Percentiles rank a stretch among this genome's conserved stretches.
These are phyloP conservation scores for Propithecus perrieri DNA, from an alignment of 2,797 vertebrate species.

Conservation along the genomic window DNA sequence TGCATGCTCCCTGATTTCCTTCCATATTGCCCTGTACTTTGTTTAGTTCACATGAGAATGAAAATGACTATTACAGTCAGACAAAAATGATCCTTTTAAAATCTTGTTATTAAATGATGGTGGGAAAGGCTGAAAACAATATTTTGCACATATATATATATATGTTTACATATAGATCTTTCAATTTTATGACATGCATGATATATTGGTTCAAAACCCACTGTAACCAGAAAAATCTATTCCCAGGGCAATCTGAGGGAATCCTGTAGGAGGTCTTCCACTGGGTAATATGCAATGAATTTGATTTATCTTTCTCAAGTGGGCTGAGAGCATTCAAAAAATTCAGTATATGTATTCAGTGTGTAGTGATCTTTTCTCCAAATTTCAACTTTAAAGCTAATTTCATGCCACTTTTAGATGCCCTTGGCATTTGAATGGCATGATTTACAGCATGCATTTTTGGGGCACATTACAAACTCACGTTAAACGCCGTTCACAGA, in stretches of 20 bases:
- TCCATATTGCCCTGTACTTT: conserved; percentile 42
- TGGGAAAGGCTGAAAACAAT: not conserved
- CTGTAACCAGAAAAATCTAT: conserved; percentile 67
- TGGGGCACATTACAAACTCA: not conserved
- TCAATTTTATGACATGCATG: conserved; percentile 46
- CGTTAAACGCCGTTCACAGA: not conserved
- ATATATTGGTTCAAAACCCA: conserved; percentile 56
- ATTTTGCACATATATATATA: conserved; percentile 32
- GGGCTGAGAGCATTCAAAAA: conserved; percentile 91
- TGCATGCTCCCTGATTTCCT: conserved; percentile 41
- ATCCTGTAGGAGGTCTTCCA: conserved; percentile 90
- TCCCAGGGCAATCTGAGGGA: conserved; percentile 85
- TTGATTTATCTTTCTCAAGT: conserved; percentile 90
- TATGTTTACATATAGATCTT: not conserved
- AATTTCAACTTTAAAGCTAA: conserved; percentile 73
- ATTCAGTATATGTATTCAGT: conserved; percentile 85
- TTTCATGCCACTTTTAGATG: conserved; percentile 59
- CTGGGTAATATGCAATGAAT: conserved; percentile 88
- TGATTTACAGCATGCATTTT: conserved; percentile 47
- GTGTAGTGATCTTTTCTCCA: conserved; percentile 61
- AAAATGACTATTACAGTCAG: not conserved
- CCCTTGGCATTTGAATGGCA: conserved; percentile 51
- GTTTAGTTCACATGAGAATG: conserved; percentile 33
- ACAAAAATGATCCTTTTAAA: not conserved
- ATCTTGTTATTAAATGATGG: conserved; percentile 27